Conservation (phyloP, 2,888 invertebrate genomes). For the Tyria jacobaeae region DNA sequence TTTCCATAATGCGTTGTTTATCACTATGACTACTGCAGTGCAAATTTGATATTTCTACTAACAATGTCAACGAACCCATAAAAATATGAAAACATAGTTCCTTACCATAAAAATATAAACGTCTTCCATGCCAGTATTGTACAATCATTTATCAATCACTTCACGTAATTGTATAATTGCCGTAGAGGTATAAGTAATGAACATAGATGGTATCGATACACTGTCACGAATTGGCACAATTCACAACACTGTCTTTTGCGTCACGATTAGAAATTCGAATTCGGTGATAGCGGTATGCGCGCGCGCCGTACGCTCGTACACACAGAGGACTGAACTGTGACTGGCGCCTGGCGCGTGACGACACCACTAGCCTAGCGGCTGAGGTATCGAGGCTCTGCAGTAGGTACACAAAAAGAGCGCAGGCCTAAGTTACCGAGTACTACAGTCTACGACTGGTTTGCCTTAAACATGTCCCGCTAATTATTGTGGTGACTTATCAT, state of each 20-base stretch:
- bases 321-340: conserved; percentile 67
- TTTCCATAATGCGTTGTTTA: conserved; percentile 16
- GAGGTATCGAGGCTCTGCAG: conserved; percentile 30
- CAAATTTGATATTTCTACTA: conserved; percentile 28
- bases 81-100: conserved; percentile 57
- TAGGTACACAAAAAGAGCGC: conserved; percentile 52
- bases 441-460: conserved; percentile 79
- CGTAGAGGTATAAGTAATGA: conserved; percentile 41
- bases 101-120: conserved; percentile 77
- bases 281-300: conserved; percentile 56
- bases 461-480: conserved; percentile 62
- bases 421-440: conserved; percentile 64
- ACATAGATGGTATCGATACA: conserved; percentile 59
- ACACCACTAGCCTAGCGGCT: conserved; percentile 26
- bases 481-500: conserved; percentile 67
- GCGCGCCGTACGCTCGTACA: conserved; percentile 60
- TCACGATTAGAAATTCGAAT: conserved; percentile 67
- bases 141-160: conserved; percentile 74
- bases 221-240: conserved; percentile 62
- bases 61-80: conserved; percentile 54
- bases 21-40: conserved; percentile 21
- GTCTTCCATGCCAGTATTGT: conserved; percentile 61
- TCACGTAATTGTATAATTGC: conserved; percentile 59
- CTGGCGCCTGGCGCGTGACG: conserved; percentile 70
- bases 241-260: conserved; percentile 65